Conservation (phyloP, 2,797 vertebrate genomes). For the Lepus townsendii region DNA sequence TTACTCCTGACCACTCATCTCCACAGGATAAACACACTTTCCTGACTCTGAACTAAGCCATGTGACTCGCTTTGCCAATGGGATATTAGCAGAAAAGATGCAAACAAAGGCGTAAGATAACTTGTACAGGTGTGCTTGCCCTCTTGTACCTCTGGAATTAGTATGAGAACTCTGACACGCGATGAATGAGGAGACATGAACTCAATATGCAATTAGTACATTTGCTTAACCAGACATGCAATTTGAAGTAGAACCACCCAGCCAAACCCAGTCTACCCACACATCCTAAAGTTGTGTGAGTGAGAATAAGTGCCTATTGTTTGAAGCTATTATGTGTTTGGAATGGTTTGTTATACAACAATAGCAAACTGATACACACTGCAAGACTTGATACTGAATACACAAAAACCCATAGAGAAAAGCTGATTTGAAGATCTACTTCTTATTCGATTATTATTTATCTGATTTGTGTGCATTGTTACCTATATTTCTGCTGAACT, state of each 20-base stretch:
- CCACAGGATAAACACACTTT: not conserved
- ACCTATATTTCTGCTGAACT: too few species aligned
- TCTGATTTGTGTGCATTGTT: too few species aligned
- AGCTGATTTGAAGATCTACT: not conserved
- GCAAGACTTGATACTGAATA: not conserved
- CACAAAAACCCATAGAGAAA: not conserved
- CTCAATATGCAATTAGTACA: not conserved
- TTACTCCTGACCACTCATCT: not conserved
- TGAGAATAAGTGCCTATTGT: conserved; percentile 1
- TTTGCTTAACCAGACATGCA: not conserved
- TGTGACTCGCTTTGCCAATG: not conserved
- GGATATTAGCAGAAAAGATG: not conserved
- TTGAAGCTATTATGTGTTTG: not conserved
- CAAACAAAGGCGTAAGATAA: not conserved
- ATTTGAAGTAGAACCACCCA: not conserved
- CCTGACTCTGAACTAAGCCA: conserved; percentile 1
- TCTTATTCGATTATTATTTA: not conserved
- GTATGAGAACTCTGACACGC: not conserved
- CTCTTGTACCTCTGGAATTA: not conserved
- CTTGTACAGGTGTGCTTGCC: not conserved
- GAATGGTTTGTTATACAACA: not conserved
- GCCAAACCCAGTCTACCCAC: not conserved
- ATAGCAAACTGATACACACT: not conserved
- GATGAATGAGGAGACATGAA: not conserved
- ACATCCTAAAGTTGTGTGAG: not conserved